Conservation (phyloP, 2,888 invertebrate genomes). For the Drosophila gaucha region DNA sequence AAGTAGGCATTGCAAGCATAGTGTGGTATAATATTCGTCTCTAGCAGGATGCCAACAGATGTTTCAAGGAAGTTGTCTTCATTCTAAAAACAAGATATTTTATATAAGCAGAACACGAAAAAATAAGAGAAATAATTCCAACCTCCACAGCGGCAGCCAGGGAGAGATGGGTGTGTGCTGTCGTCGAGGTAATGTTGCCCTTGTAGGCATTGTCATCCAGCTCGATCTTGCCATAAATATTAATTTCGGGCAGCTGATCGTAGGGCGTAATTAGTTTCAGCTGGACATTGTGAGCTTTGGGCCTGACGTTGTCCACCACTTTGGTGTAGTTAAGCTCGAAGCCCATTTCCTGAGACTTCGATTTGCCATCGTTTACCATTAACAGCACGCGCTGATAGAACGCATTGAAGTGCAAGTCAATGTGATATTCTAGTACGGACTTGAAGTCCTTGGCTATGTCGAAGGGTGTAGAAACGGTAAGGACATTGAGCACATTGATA, state of each 20-base stretch:
- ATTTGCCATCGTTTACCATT: slow-evolving; percentile 83
- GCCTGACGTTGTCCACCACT: slow-evolving; percentile 82
- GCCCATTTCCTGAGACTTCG: slow-evolving; percentile 81
- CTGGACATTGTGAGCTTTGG: slow-evolving; percentile 85
- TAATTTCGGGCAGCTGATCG: slow-evolving; percentile 85
- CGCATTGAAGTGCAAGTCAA: slow-evolving; percentile 83
- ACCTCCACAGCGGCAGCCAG: slow-evolving; percentile 87
- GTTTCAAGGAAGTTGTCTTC: slow-evolving; percentile 89
- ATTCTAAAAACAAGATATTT: slow-evolving; percentile 67
- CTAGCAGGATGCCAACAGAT: slow-evolving; percentile 87
- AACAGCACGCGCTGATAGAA: slow-evolving; percentile 86
- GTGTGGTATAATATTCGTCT: slow-evolving; percentile 87
- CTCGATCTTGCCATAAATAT: slow-evolving; percentile 85
- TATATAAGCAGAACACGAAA: too few species aligned
- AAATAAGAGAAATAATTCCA: slow-evolving; percentile 15
- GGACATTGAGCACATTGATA: slow-evolving; percentile 85
- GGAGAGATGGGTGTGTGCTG: slow-evolving; percentile 85
- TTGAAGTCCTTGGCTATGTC: slow-evolving; percentile 84
- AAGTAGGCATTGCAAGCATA: slow-evolving; percentile 88
- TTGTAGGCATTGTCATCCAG: slow-evolving; percentile 86
- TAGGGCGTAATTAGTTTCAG: slow-evolving; percentile 86
- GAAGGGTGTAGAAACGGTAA: slow-evolving; percentile 87
- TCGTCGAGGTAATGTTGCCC: slow-evolving; percentile 85
- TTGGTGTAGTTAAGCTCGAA: slow-evolving; percentile 86
- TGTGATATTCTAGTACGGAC: slow-evolving; percentile 85